A percentile compares a stretch with the other conserved stretches of the same genome.
These are phyloP conservation scores for Erethizon dorsatum DNA, from an alignment of 2,797 vertebrate genomes.

Conservation along the genomic window DNA sequence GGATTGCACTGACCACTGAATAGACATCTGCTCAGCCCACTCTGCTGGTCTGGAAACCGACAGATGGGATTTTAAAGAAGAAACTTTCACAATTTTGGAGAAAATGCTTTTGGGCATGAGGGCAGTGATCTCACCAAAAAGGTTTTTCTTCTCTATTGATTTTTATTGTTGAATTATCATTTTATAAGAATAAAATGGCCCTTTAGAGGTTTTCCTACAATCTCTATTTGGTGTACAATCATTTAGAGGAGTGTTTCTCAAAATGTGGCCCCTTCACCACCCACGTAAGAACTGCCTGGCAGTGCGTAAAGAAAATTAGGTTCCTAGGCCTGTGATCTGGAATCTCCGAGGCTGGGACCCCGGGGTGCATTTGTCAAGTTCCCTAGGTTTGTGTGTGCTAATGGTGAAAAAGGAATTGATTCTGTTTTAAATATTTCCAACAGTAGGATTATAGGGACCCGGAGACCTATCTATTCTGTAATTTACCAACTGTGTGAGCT, in stretches of 20 bases:
- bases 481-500: neutral
- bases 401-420: neutral
- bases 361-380: neutral
- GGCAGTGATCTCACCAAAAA: neutral
- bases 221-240: neutral
- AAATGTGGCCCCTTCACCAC: neutral
- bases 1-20: neutral
- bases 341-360: neutral
- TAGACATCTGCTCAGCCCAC: neutral
- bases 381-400: neutral
- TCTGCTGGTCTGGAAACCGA: neutral
- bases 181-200: conserved; percentile 23
- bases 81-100: neutral
- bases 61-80: conserved; percentile 32
- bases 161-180: conserved; percentile 21
- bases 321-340: neutral
- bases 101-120: neutral
- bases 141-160: neutral
- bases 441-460: neutral
- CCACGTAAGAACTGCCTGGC: neutral
- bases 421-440: neutral
- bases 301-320: neutral
- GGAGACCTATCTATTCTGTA: neutral
- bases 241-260: neutral
- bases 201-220: conserved; percentile 15